Evolutionary conservation across 1,140 invertebrate species (phyloP), one percentile per base, ranked within the genome.

Genomic region (Camponotus pennsylvanicus): DNA sequence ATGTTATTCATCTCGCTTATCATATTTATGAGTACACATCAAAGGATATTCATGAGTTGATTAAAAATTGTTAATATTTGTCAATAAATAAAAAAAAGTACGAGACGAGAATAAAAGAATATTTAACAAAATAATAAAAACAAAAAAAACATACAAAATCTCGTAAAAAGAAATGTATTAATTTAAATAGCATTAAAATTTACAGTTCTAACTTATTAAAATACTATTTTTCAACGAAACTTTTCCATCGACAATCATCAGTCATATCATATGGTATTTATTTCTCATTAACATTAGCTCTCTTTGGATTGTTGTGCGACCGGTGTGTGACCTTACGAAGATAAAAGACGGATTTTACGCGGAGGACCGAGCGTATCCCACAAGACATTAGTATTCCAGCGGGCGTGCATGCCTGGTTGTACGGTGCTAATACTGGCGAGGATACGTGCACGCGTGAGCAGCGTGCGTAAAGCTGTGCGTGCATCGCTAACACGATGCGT

Each of bases 391-490:
- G 92, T 93, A 93, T 93, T 93, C 92, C 69, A 76, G 78, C 59
- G 82, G 80, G 83, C 69, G 71, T 76, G 69, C 86, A 70, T 87
- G 88, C 90, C 89, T 90, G 86, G 88, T 92, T 92, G 93, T 93
- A 93, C 69, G 85, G 77, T 80, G 91, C 91, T 93, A 91, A 89
- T 92, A 92, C 79, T 87, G 86, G 87, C 85, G 80, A 89, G 89
- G 77, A 88, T 92, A 92, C 92, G 89, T 91, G 90, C 79, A 92
- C 90, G 91, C 92, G 92, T 92, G 92, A 93, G 89, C 75, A 87
- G 91, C 92, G 91, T 91, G 66, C 78, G 66, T 80, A 42, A 69
- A 45, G 34, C 66, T 71, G 78, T 80, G 78, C 78, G 78, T 80
- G 91, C 92, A 92, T 90, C 90, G 92, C 88, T 86, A 90, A 88